These are phyloP conservation scores for Bombyx mori DNA, from an alignment of 1,140 invertebrate genomes.

Conservation along the genomic window DNA sequence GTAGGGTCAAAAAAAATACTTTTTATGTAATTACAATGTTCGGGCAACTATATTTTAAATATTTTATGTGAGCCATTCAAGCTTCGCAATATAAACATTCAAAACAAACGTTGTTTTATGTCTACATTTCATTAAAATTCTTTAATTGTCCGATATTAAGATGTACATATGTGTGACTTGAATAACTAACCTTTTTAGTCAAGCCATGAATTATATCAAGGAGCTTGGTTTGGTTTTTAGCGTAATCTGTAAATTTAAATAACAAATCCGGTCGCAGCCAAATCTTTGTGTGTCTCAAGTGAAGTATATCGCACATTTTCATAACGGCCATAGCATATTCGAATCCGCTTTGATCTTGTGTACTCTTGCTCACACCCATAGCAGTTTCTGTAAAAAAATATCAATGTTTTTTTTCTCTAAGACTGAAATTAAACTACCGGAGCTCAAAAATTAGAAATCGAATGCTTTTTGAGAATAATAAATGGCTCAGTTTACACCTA, in stretches of 20 bases:
- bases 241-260: slow-evolving; percentile 84
- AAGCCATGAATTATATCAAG: slow-evolving; percentile 88
- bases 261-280: slow-evolving; percentile 87
- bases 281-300: slow-evolving; percentile 85
- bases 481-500: too few species aligned
- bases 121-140: slow-evolving; percentile 1
- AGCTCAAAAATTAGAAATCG: background rate
- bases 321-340: slow-evolving; percentile 89
- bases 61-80: too few species aligned
- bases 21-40: too few species aligned
- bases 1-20: too few species aligned
- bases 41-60: too few species aligned
- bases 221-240: slow-evolving; percentile 81
- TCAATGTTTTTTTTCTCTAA: background rate
- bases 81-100: too few species aligned
- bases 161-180: background rate
- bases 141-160: background rate
- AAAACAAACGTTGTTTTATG: background rate
- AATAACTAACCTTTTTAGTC: slow-evolving; percentile 76
- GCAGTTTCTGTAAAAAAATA: slow-evolving; percentile 77
- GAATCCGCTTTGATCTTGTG: slow-evolving; percentile 81
- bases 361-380: slow-evolving; percentile 84
- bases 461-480: background rate
- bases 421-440: background rate
- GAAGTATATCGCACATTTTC: slow-evolving; percentile 88